Percentiles rank a stretch among this genome's conserved stretches.
phyloP scores from a whole-genome alignment of 2,888 invertebrate genomes.

The Gnatocerus cornutus region DNA sequence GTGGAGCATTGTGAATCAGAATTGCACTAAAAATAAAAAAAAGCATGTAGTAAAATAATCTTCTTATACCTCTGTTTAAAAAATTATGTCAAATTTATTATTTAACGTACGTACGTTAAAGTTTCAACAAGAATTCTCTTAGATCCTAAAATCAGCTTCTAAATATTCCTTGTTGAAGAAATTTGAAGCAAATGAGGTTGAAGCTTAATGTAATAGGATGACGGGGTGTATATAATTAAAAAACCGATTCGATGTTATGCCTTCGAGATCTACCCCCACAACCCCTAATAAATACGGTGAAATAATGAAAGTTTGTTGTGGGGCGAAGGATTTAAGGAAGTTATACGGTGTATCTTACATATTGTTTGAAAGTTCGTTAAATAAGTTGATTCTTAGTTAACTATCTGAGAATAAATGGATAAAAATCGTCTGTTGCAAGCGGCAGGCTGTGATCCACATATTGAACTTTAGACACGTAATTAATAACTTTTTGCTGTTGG shows the following conservation, averaged over 20 bases:
- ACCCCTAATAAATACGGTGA: conserved; percentile 25
- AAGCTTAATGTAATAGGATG: conserved; percentile 2
- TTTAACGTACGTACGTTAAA: too few species aligned
- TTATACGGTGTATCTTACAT: conserved; percentile 34
- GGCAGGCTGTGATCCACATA: conserved; percentile 49
- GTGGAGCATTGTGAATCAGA: too few species aligned
- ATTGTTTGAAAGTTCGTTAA: conserved; percentile 38
- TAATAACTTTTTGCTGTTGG: conserved; percentile 60
- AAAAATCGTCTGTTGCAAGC: conserved; percentile 25
- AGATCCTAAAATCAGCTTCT: too few species aligned
- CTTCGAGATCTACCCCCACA: conserved; percentile 5
- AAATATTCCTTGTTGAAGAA: too few species aligned
- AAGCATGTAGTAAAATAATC: too few species aligned
- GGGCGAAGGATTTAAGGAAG: conserved; percentile 15
- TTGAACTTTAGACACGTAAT: conserved; percentile 58
- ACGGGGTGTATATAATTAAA: conserved; percentile 13
- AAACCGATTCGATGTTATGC: neutral
- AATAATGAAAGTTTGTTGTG: conserved; percentile 39
- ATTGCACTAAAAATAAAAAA: too few species aligned
- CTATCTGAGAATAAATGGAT: conserved; percentile 42
- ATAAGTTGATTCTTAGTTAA: conserved; percentile 39
- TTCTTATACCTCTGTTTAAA: too few species aligned
- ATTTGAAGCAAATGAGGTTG: conserved; percentile 3
- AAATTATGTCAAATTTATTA: too few species aligned
- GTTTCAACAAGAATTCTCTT: too few species aligned